Base-by-base conservation (phyloP, 2,888 invertebrate species). In the Neelides folsomi region DNA sequence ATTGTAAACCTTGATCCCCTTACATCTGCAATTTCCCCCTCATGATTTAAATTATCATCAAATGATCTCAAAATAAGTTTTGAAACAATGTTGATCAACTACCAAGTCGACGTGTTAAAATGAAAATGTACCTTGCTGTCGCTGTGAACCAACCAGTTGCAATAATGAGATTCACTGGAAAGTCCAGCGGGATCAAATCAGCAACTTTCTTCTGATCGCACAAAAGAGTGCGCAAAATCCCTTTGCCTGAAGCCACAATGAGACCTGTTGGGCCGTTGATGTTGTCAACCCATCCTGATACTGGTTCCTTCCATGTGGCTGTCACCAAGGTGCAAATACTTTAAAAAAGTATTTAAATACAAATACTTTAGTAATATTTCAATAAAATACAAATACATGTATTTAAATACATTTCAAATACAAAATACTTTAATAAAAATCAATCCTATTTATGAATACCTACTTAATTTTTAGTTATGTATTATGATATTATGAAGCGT, bases 271-370 rank as follows among this genome's bases (percentile, higher is more conserved):
- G 88, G 4, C 95, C 95, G 71, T 92, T 93, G 77, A 86, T 83
- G 72, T 93, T 95, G 73, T 97, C 95, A 65, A 94, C 84, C 95
- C 95, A 97, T 47, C 90, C 90, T 68, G 86, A 81, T 54, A 82
- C 78, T 3, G 86, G 85, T 72, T 86, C 85, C 66, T 79, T 78
- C 62, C 78, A 73, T 7, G 85, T 82, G 35, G 83, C 82, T 64
- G 81, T 78, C 69, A 77, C 84, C 81, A 69, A 7, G 27, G n/a
- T n/a, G n/a, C n/a, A 27, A 27, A 27, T 27, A 27, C 27, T 27
- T 27, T 27, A 27, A 27, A 27, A 27, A 27, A 5, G 27, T 27
- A 27, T 27, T 27, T 27, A 27, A 27, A 27, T 27, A 27, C 27
- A 27, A 27, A 27, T 27, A 27, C 27, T 27, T 27, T 27, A 7